phyloP scores from a whole-genome alignment of 2,888 invertebrate species.

The Colostygia pectinataria region DNA sequence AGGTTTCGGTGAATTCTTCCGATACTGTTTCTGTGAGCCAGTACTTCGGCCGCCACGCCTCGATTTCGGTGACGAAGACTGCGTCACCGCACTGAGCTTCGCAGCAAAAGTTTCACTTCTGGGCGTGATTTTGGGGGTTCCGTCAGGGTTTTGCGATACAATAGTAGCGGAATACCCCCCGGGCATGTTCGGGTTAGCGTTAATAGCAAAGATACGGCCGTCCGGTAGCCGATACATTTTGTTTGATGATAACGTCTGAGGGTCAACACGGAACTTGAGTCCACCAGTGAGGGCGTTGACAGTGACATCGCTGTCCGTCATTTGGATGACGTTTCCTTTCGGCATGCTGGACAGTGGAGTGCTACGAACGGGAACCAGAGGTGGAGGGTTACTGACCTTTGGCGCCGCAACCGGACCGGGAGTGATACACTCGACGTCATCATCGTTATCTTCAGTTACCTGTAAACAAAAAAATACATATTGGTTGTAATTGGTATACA shows the following conservation, averaged over 20 bases:
- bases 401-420: conserved; percentile 60
- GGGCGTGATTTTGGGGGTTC: conserved; percentile 43
- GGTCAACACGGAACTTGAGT: conserved; percentile 76
- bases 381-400: conserved; percentile 46
- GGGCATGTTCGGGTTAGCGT: conserved; percentile 75
- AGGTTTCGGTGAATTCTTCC: conserved; percentile 22
- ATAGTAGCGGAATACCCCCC: conserved; percentile 80
- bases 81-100: conserved; percentile 59
- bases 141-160: conserved; percentile 66
- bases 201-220: conserved; percentile 77
- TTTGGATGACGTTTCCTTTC: conserved; percentile 72
- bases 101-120: conserved; percentile 68
- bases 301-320: conserved; percentile 80
- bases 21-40: conserved; percentile 15
- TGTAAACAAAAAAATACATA: conserved; percentile 35
- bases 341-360: conserved; percentile 47
- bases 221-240: conserved; percentile 80
- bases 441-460: conserved; percentile 76
- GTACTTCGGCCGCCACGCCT: conserved; percentile 1
- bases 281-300: conserved; percentile 75
- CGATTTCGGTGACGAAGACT: conserved; percentile 26
- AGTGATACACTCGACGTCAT: conserved; percentile 77
- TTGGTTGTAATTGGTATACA: too few relatives aligned
- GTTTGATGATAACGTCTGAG: conserved; percentile 76
- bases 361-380: conserved; percentile 41